Base-by-base conservation (phyloP, 2,888 invertebrate species). In the Gryllus longicercus region DNA sequence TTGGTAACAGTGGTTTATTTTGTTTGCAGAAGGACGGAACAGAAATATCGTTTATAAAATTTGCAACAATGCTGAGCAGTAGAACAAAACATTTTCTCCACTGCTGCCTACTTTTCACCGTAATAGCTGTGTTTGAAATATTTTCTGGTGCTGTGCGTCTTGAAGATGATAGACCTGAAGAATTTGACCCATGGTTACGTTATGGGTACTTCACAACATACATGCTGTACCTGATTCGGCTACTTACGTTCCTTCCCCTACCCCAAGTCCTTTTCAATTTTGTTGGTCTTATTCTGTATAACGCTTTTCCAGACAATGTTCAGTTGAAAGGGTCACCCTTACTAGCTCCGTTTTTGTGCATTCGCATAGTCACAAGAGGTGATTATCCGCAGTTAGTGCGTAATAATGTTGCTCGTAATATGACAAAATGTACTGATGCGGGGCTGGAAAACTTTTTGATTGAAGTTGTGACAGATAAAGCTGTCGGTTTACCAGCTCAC, bases 361-460 rank as follows among this genome's bases (percentile, higher is more conserved):
- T 98, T 84, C 91, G 98, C 83, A 93, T 97, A 50, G 98, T 98
- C 11, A 98, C 98, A 0, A 91, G 97, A 81, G 98, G 98, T 74
- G 96, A 97, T 87, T 98, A 94, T 86, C 95, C 97, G 8, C 94
- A 96, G 84, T 89, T 98, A 83, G 97, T 98, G 5, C 93, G 93
- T 86, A 91, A 91, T 79, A 97, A 97, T 89, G 96, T 97, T 11
- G 89, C 91, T 80, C 91, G 95, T 82, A 97, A 97, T 86, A 92
- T 97, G 90, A 94, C 94, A 84, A 93, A 93, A 83, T 97, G 97
- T 86, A 89, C 93, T 83, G 95, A 96, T 86, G 95, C 95, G 11
- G 97, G 97, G 14, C 89, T 98, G 85, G 97, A 97, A 87, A 97
- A 98, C 87, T 98, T 98, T 85, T 92, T 97, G 86, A 94, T 98